phyloP scores from a whole-genome alignment of 2,797 vertebrate species.

The Rallus crepitans region DNA sequence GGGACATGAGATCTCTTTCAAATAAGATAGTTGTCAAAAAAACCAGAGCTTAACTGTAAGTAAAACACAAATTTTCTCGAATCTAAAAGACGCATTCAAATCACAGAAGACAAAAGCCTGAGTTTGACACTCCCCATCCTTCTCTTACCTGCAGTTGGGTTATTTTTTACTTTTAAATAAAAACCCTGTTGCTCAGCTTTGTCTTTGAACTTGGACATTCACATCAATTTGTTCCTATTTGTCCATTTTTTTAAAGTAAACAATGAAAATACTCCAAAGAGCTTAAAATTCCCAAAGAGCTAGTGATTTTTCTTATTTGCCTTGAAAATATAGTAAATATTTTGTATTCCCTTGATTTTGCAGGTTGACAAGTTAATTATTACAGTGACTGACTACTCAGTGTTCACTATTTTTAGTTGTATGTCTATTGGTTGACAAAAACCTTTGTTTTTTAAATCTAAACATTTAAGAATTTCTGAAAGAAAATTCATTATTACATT shows the following conservation, averaged over 20 bases:
- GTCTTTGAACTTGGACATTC: neutral
- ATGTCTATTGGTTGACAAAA: neutral
- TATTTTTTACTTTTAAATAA: neutral
- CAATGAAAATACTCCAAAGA: neutral
- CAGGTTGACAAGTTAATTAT: neutral
- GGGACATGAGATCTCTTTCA: neutral
- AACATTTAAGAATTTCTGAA: constrained; percentile 47
- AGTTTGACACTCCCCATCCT: neutral
- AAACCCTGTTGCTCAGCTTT: neutral
- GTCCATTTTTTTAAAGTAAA: neutral
- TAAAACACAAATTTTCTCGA: neutral
- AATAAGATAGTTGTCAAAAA: neutral
- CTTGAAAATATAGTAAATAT: neutral
- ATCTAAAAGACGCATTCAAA: neutral
- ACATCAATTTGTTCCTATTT: neutral
- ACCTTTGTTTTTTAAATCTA: constrained; percentile 16
- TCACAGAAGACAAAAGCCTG: neutral
- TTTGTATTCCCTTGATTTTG: neutral
- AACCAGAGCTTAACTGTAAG: neutral
- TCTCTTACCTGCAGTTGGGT: too few relatives aligned
- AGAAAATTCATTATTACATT: constrained; percentile 53
- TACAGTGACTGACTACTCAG: neutral
- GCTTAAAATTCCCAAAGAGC: neutral
- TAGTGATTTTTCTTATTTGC: neutral
- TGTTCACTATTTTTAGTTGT: neutral